A percentile compares a stretch with the other conserved stretches of the same genome.
phyloP scores from a whole-genome alignment of 2,113 vertebrate species.

The Merops nubicus region DNA sequence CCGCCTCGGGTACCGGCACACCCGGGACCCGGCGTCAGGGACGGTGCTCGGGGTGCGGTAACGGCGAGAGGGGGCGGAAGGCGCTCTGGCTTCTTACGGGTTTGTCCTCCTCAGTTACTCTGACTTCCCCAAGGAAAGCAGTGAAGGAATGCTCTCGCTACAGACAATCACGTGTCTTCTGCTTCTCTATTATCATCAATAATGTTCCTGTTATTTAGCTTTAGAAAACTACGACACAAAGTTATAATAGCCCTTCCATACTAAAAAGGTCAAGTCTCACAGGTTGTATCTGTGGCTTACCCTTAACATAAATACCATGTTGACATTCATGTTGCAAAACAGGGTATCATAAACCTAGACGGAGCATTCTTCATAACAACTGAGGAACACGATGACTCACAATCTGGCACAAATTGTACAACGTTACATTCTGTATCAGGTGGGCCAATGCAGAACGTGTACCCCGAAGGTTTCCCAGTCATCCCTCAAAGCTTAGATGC shows the following conservation, averaged over 20 bases:
- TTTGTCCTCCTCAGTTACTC: rapidly evolving
- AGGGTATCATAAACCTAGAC: background rate
- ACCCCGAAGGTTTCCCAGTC: rapidly evolving
- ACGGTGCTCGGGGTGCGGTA: rapidly evolving
- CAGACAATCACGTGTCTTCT: rapidly evolving
- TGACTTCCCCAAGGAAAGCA: background rate
- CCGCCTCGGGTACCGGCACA: rapidly evolving
- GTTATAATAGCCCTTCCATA: background rate
- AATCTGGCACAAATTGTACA: rapidly evolving
- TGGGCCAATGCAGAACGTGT: rapidly evolving
- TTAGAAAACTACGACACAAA: background rate
- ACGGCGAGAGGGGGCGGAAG: rapidly evolving
- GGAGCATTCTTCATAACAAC: rapidly evolving
- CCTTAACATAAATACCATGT: background rate
- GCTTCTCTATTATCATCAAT: background rate
- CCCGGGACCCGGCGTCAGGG: rapidly evolving
- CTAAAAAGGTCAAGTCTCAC: background rate
- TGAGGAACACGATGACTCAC: rapidly evolving
- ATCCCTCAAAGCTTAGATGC: background rate
- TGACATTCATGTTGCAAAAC: background rate
- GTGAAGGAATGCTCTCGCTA: rapidly evolving
- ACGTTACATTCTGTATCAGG: background rate
- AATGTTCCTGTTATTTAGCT: background rate
- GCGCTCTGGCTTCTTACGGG: rapidly evolving
- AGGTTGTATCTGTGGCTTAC: background rate